Percentiles rank a stretch among this genome's conserved stretches.
These are phyloP conservation scores for Melanotaenia pygmaea DNA, from an alignment of 2,797 vertebrate species.

Conservation along the genomic window DNA sequence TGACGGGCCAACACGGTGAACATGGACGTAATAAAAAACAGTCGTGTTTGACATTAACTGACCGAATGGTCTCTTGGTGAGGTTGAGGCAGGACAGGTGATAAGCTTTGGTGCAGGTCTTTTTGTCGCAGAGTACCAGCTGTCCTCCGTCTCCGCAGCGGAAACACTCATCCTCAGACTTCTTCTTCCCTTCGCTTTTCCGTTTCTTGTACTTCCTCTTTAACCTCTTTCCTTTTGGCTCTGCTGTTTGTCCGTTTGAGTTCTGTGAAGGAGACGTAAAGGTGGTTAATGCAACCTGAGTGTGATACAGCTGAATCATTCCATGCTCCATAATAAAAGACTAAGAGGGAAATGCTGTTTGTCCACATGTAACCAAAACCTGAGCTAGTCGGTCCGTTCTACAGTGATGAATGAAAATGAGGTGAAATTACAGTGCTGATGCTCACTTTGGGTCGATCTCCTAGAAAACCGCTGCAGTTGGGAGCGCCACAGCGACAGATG, in stretches of 20 bases:
- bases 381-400: not conserved
- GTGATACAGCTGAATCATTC: no score
- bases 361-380: not conserved
- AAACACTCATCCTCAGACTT: conserved; percentile 97
- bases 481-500: conserved; percentile 92
- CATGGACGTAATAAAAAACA: no score
- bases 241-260: conserved; percentile 77
- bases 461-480: conserved; percentile 98
- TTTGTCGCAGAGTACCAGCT: conserved; percentile 94
- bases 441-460: conserved; percentile 95
- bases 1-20: no score
- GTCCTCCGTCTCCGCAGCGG: conserved; percentile 94
- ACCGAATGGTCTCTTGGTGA: conserved; percentile 97
- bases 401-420: not conserved
- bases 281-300: not conserved
- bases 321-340: no score
- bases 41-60: conserved; percentile 10
- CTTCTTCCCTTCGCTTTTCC: conserved; percentile 87
- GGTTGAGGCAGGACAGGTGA: conserved; percentile 93
- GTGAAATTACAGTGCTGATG: not conserved
- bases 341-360: not conserved
- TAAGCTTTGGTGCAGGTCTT: conserved; percentile 97
- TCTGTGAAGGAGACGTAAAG: conserved; percentile 43
- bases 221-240: conserved; percentile 91
- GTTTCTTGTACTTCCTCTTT: conserved; percentile 89